Evolutionary conservation across 2,797 vertebrate species (phyloP), one percentile per base, ranked within the genome.

Genomic region (Loris lydekkerianus): DNA sequence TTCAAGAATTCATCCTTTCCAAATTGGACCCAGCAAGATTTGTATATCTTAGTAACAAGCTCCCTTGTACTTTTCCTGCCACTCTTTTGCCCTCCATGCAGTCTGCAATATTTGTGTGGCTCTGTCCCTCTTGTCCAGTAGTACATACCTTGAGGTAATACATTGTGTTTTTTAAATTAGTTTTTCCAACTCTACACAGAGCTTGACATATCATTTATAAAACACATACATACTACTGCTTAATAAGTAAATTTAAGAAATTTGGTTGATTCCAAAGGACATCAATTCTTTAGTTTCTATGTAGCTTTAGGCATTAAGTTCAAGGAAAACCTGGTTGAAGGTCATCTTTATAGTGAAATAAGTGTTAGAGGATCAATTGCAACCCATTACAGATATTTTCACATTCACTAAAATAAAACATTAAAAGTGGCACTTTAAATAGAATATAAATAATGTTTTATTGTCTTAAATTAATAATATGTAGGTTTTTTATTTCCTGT

Each of bases 351-450:
- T 37, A 49, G 31, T 69, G 21, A 46, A 92, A 37, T 96, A 95
- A 97, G 25, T 92, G 20, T 86, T 86, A 29, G 7, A 84, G 21
- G 65, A 85, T 97, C 88, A 76, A 69, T 84, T 37, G 31, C 60
- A 93, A 91, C 43, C 63, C 80, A 89, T 96, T 93, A 86, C 23
- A 93, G 69, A 77, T 77, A 93, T 91, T 89, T 95, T 93, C 7
- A 76, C 56, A 25, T 93, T 96, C 58, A 80, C 63, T 69, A 31
- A 95, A 95, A 72, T 91, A 86, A 86, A 94, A 89, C 56, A 63
- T 87, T 93, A 95, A 84, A 91, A 89, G 31, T 5, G 37, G 18
- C 49, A 56, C 87, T 97, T 53, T 97, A 96, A 97, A 80, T 93
- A 63, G 61, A 95, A 49, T 80, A 81, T 85, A 56, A 86, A 60